Evolutionary conservation across 2,888 invertebrate species (phyloP).

Genomic region (Ceraclea dissimilis): DNA sequence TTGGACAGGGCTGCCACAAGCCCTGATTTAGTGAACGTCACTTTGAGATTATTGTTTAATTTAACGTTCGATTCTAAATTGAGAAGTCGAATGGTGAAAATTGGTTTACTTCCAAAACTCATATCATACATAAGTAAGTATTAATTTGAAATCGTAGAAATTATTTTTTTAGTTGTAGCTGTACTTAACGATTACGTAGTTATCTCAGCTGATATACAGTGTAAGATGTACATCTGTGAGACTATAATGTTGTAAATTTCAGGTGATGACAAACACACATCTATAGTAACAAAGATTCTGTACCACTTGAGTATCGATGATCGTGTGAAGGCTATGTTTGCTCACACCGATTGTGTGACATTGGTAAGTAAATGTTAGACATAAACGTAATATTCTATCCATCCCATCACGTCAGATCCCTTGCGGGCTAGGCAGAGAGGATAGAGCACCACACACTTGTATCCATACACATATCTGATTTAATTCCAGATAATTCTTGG

Average conservation of each 20-base stretch:
- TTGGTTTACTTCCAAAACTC: conserved; percentile 82
- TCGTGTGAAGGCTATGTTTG: conserved; percentile 86
- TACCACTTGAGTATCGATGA: conserved; percentile 96
- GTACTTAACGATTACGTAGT: too few relatives aligned
- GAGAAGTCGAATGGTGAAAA: conserved; percentile 81
- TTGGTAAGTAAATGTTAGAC: conserved; percentile 50
- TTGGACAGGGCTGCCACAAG: conserved; percentile 56
- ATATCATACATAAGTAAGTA: conserved; percentile 75
- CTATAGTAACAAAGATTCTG: conserved; percentile 70
- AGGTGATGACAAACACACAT: conserved; percentile 73
- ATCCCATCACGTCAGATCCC: not conserved
- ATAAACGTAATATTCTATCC: too few relatives aligned
- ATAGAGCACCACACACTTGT: not conserved
- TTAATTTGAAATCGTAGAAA: too few relatives aligned
- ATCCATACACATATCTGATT: too few relatives aligned
- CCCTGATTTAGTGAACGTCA: conserved; percentile 70
- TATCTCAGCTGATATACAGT: too few relatives aligned
- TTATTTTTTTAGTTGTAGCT: not conserved
- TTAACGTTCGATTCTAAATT: conserved; percentile 88
- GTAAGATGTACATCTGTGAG: too few relatives aligned
- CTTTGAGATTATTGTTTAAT: conserved; percentile 86
- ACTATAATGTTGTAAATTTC: conserved; percentile 30
- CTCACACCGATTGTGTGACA: conserved; percentile 89
- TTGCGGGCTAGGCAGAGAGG: not conserved
- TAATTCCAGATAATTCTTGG: too few relatives aligned